These are phyloP conservation scores for Drosophila bunnanda DNA, from an alignment of 2,888 invertebrate species.

Conservation along the genomic window DNA sequence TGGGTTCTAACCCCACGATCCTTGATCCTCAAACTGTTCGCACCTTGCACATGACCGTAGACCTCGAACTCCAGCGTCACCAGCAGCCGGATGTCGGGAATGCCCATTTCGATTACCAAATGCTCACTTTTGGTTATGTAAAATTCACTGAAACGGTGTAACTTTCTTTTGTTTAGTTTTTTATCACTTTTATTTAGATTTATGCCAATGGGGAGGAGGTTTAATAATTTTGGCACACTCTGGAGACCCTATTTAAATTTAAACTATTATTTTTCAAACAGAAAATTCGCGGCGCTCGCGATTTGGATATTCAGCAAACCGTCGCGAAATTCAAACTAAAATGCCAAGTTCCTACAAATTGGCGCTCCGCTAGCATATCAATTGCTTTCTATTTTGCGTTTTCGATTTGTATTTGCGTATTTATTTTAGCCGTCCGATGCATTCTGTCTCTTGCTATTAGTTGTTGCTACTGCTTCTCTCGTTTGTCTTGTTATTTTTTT, in stretches of 20 bases:
- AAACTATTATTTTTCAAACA: constrained; percentile 1
- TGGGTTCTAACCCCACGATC: background rate
- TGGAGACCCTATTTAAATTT: background rate
- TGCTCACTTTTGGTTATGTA: constrained; percentile 32
- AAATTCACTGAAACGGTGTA: constrained; percentile 1
- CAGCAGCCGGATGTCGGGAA: constrained; percentile 87
- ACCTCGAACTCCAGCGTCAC: constrained; percentile 96
- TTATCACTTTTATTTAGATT: background rate
- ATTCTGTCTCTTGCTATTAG: constrained; percentile 48
- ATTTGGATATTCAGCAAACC: constrained; percentile 69
- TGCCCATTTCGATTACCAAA: constrained; percentile 85
- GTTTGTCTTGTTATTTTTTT: constrained; percentile 34
- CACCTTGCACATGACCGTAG: constrained; percentile 96
- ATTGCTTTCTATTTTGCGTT: constrained; percentile 77
- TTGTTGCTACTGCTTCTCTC: constrained; percentile 48
- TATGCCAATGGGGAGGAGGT: fast-evolving
- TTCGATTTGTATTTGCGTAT: constrained; percentile 72
- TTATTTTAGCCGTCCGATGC: constrained; percentile 65
- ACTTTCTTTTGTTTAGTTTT: background rate
- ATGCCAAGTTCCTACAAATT: constrained; percentile 68
- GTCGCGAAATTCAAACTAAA: constrained; percentile 71
- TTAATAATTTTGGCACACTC: background rate
- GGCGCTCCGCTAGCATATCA: constrained; percentile 67
- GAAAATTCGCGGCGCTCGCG: constrained; percentile 33
- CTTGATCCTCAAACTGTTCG: constrained; percentile 17